phyloP scores from a whole-genome alignment of 2,797 vertebrate species.

The Cichlasoma orientale region DNA sequence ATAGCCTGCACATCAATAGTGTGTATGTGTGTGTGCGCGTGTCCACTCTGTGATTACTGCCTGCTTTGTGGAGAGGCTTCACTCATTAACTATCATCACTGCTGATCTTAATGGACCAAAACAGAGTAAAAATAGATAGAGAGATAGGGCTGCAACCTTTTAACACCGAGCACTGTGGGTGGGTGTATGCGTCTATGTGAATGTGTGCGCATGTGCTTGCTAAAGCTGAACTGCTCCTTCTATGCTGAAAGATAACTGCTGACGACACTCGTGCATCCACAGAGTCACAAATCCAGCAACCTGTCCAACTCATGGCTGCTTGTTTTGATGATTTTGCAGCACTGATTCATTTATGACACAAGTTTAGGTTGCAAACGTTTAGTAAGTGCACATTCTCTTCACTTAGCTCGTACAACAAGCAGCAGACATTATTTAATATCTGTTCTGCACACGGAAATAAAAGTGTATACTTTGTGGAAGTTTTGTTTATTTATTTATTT shows the following conservation, averaged over 20 bases:
- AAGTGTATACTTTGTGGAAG: not conserved
- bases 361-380: not conserved
- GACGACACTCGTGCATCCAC: not conserved
- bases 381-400: not conserved
- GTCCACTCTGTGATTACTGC: constrained; percentile 68
- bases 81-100: constrained; percentile 81
- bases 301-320: not conserved
- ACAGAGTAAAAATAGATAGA: constrained; percentile 74
- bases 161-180: constrained; percentile 32
- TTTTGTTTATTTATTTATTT: no score
- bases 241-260: constrained; percentile 1
- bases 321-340: not conserved
- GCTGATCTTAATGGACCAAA: constrained; percentile 79
- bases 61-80: constrained; percentile 70
- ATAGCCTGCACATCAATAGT: not conserved
- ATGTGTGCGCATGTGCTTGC: constrained; percentile 8
- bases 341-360: not conserved
- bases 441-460: not conserved
- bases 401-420: not conserved
- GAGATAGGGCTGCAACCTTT: constrained; percentile 57
- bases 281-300: not conserved
- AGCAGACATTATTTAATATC: not conserved
- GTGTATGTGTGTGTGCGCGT: constrained; percentile 9
- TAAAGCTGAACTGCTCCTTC: not conserved
- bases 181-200: constrained; percentile 2